These are phyloP conservation scores for Bradypus variegatus DNA, from an alignment of 2,797 vertebrate genomes.

Conservation along the genomic window DNA sequence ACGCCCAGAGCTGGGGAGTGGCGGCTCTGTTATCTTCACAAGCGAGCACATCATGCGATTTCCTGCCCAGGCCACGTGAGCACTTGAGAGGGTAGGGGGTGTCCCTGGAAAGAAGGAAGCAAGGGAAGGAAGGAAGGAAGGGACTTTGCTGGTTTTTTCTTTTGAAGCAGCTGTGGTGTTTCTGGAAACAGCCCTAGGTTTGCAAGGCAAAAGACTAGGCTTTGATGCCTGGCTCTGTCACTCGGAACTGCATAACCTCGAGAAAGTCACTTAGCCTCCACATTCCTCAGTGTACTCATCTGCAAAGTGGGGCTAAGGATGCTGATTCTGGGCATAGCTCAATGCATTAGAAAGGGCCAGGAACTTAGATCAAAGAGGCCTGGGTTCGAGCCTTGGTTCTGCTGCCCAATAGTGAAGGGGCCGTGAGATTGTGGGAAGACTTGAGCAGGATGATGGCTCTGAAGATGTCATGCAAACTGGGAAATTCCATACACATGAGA, in stretches of 20 bases:
- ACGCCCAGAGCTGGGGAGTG: not conserved
- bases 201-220: not conserved
- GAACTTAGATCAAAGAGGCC: not conserved
- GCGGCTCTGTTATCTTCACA: constrained; percentile 42
- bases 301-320: not conserved
- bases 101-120: constrained; percentile 43
- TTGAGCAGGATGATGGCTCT: not conserved
- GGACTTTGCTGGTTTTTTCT: not conserved
- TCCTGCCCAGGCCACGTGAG: constrained; percentile 44
- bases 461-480: not conserved
- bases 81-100: not conserved
- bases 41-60: constrained; percentile 24
- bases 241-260: not conserved
- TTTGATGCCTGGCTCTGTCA: not conserved
- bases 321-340: not conserved
- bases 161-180: not conserved
- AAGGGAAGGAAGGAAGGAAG: not conserved
- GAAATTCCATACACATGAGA: not conserved
- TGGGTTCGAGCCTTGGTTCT: not conserved
- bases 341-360: not conserved
- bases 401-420: not conserved
- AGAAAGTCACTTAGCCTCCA: not conserved
- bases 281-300: not conserved
- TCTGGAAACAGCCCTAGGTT: constrained; percentile 9
- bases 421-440: not conserved